These are phyloP conservation scores for Zhuqinia jingwanae DNA, from an alignment of 2,888 invertebrate genomes.

Conservation along the genomic window DNA sequence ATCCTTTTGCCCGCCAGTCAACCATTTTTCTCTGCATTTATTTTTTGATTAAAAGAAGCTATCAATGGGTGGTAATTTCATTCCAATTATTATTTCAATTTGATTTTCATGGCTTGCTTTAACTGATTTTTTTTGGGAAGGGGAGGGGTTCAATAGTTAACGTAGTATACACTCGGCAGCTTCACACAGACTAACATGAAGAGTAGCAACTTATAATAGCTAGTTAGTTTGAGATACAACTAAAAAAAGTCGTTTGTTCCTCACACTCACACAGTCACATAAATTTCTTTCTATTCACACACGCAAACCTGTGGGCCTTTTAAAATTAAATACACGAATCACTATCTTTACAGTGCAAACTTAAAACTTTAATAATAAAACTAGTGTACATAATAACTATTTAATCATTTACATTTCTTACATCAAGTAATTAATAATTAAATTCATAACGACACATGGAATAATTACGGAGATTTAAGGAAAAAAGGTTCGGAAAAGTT, in stretches of 20 bases:
- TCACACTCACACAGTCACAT: constrained; percentile 20
- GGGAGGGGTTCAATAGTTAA: background rate
- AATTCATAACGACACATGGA: constrained; percentile 1
- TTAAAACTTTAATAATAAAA: background rate
- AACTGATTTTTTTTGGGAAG: background rate
- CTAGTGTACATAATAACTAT: constrained; percentile 10
- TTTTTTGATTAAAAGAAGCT: background rate
- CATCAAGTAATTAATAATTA: constrained; percentile 6
- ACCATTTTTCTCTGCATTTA: constrained; percentile 25
- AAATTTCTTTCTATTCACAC: constrained; percentile 1
- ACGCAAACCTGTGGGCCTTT: constrained; percentile 30
- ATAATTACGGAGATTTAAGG: constrained; percentile 18
- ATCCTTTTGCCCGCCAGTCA: background rate
- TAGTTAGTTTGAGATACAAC: constrained; percentile 26
- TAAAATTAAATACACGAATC: background rate
- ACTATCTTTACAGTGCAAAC: background rate
- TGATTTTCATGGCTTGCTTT: constrained; percentile 19
- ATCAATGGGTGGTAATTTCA: background rate
- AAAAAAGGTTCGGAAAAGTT: constrained; percentile 41
- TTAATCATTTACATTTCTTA: constrained; percentile 21
- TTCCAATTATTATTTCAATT: background rate
- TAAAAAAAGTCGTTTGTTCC: constrained; percentile 7
- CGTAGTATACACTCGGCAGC: constrained; percentile 13
- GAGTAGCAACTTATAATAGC: background rate
- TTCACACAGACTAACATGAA: constrained; percentile 36